Conservation (phyloP, 1,140 invertebrate genomes). For the Hesperophylax magnus region DNA sequence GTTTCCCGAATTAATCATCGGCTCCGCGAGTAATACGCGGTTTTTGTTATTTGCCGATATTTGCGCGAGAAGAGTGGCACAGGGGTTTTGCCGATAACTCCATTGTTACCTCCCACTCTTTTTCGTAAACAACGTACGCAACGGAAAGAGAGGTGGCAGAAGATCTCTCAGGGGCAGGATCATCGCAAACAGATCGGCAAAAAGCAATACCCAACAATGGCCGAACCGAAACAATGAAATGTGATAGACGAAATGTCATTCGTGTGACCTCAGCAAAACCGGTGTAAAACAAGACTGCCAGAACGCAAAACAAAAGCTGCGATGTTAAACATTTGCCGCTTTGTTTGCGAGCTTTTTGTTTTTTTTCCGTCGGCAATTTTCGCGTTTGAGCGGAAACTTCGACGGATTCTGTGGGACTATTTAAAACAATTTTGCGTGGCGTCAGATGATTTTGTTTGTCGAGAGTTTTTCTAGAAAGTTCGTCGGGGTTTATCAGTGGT, state of each 20-base stretch:
- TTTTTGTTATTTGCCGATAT: slow-evolving; percentile 4
- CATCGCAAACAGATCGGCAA: slow-evolving; percentile 17
- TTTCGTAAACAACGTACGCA: too few relatives aligned
- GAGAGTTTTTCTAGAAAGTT: neutral
- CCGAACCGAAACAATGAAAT: slow-evolving; percentile 11
- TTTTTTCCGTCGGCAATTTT: slow-evolving; percentile 7
- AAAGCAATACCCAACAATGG: slow-evolving; percentile 42
- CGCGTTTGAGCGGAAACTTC: neutral
- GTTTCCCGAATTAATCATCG: neutral
- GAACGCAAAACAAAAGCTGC: slow-evolving; percentile 3
- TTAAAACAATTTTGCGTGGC: slow-evolving; percentile 26
- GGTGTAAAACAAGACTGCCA: neutral
- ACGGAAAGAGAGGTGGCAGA: too few relatives aligned
- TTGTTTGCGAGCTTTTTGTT: slow-evolving; percentile 15
- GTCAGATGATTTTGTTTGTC: slow-evolving; percentile 23
- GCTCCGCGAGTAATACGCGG: neutral
- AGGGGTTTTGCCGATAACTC: slow-evolving; percentile 18
- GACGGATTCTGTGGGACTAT: neutral
- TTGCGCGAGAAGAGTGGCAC: neutral
- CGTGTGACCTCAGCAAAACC: slow-evolving; percentile 41
- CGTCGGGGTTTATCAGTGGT: slow-evolving; percentile 20
- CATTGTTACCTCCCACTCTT: neutral
- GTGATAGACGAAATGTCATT: slow-evolving; percentile 46
- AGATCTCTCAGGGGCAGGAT: too few relatives aligned
- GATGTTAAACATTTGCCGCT: neutral